Evolutionary conservation across 2,888 invertebrate species (phyloP).

Genomic region (Eristalis pertinax): DNA sequence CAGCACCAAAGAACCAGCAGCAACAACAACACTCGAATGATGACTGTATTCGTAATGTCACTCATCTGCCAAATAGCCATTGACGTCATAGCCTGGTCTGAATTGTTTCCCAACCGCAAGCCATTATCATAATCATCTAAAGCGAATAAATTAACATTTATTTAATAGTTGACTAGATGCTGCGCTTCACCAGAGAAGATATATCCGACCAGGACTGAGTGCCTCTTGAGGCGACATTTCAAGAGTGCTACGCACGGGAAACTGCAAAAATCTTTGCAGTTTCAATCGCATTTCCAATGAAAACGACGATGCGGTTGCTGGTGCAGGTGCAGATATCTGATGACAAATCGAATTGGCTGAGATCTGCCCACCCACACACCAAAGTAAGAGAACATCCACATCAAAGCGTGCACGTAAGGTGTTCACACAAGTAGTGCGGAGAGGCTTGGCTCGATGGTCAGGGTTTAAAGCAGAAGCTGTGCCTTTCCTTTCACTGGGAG

Average conservation of each 20-base stretch:
- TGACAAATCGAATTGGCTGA: not conserved
- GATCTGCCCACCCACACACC: not conserved
- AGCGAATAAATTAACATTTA: slow-evolving; percentile 61
- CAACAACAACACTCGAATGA: not conserved
- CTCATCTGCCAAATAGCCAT: slow-evolving; percentile 51
- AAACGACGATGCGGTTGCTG: not conserved
- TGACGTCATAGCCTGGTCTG: slow-evolving; percentile 59
- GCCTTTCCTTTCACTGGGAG: no score
- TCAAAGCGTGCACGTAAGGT: not conserved
- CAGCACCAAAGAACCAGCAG: not conserved
- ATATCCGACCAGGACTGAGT: not conserved
- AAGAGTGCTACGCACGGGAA: not conserved
- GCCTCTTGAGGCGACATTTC: not conserved
- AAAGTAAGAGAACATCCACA: not conserved
- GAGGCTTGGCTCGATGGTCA: no score
- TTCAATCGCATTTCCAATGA: not conserved
- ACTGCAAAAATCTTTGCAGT: not conserved
- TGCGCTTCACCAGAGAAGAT: not conserved
- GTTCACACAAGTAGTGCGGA: no score
- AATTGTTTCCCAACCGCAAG: slow-evolving; percentile 35
- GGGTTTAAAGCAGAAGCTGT: no score
- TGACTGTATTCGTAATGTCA: not conserved
- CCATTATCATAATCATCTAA: slow-evolving; percentile 57
- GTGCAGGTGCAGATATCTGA: not conserved
- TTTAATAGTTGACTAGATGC: slow-evolving; percentile 40